These are phyloP conservation scores for Alectoris magna DNA, from an alignment of 2,797 vertebrate genomes.

Conservation along the genomic window DNA sequence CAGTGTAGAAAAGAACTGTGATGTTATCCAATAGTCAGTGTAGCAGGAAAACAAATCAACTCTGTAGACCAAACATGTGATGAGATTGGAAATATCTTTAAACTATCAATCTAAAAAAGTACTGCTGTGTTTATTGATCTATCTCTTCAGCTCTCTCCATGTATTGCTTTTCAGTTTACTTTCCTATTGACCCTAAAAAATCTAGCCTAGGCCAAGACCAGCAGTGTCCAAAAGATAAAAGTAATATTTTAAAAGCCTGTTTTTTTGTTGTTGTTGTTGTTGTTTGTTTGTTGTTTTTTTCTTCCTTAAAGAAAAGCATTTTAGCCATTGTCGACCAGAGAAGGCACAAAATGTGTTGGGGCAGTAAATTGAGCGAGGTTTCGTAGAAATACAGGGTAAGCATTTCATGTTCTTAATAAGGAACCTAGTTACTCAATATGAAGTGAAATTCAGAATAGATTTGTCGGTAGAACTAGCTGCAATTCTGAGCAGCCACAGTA, in stretches of 20 bases:
- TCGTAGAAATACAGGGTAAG: neutral
- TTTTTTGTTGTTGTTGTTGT: neutral
- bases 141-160: neutral
- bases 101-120: neutral
- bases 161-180: neutral
- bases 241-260: neutral
- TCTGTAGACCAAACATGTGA: neutral
- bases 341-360: neutral
- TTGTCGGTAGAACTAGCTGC: neutral
- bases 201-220: neutral
- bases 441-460: neutral
- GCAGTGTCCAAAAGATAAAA: neutral
- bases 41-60: neutral
- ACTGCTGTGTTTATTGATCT: neutral
- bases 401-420: neutral
- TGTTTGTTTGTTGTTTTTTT: neutral
- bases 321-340: neutral
- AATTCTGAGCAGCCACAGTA: neutral
- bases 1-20: neutral
- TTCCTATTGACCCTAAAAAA: neutral
- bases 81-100: neutral
- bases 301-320: neutral
- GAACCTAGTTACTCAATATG: neutral
- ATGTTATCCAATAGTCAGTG: neutral
- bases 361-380: neutral